phyloP scores from a whole-genome alignment of 1,140 invertebrate genomes.

The Idris sp. region DNA sequence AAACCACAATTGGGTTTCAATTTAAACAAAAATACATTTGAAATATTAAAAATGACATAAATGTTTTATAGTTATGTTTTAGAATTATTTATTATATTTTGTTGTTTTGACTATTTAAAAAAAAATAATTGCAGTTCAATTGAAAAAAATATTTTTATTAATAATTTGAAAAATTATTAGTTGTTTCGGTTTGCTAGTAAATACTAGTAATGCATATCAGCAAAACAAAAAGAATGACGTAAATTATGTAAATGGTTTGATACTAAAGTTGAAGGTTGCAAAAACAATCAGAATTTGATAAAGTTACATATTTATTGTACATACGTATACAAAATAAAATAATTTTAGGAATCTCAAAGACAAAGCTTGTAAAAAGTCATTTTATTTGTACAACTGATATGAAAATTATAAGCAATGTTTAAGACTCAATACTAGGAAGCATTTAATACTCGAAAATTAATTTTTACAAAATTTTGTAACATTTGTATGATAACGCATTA shows the following conservation, averaged over 20 bases:
- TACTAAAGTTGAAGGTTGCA: slow-evolving; percentile 17
- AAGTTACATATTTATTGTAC: slow-evolving; percentile 40
- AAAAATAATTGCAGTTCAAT: no score
- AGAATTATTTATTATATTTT: neutral
- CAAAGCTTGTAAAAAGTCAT: neutral
- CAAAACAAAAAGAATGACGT: slow-evolving; percentile 21
- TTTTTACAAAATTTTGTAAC: slow-evolving; percentile 3
- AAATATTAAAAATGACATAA: no score
- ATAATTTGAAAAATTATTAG: neutral
- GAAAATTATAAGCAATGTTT: neutral
- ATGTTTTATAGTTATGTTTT: neutral
- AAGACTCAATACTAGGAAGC: neutral
- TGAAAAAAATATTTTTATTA: no score
- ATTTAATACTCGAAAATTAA: neutral
- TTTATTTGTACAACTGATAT: no score
- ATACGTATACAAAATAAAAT: slow-evolving; percentile 8
- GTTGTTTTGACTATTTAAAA: no score
- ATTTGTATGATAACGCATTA: slow-evolving; percentile 4
- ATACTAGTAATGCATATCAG: slow-evolving; percentile 30
- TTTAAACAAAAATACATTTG: no score
- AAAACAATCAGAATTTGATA: slow-evolving; percentile 31
- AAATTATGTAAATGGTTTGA: slow-evolving; percentile 25
- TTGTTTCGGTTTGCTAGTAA: neutral
- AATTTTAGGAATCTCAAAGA: slow-evolving; percentile 1
- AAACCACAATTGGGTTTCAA: no score